These are phyloP conservation scores for Synanthedon andrenaeformis DNA, from an alignment of 2,888 invertebrate species.

Conservation along the genomic window DNA sequence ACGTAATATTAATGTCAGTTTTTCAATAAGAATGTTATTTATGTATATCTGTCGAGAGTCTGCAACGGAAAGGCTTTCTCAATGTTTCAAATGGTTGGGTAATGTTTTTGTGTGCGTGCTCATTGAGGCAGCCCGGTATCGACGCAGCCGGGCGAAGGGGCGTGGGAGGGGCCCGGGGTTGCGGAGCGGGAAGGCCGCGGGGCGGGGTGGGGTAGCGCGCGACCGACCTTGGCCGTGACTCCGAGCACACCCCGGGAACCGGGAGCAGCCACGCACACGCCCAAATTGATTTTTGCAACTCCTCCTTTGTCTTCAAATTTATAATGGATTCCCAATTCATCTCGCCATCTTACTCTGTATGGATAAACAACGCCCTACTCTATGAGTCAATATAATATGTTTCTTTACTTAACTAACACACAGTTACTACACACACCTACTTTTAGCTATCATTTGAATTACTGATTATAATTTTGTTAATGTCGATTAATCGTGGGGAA, in stretches of 20 bases:
- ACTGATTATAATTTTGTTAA: too few relatives aligned
- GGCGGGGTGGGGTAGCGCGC: constrained; percentile 16
- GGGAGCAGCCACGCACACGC: constrained; percentile 24
- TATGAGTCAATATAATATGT: too few relatives aligned
- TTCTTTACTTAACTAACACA: too few relatives aligned
- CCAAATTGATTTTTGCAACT: constrained; percentile 48
- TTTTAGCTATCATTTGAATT: too few relatives aligned
- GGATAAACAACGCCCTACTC: too few relatives aligned
- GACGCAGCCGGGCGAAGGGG: constrained; percentile 10
- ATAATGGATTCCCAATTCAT: not conserved
- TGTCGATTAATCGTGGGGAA: too few relatives aligned
- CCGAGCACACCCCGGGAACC: constrained; percentile 28
- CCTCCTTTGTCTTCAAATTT: constrained; percentile 19
- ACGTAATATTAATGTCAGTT: too few relatives aligned
- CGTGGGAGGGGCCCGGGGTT: constrained; percentile 4
- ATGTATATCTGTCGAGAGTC: too few relatives aligned
- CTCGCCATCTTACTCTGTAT: constrained; percentile 4
- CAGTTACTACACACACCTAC: too few relatives aligned
- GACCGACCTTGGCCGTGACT: constrained; percentile 69
- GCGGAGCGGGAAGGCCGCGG: not conserved
- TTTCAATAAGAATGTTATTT: too few relatives aligned
- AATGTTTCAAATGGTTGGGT: too few relatives aligned
- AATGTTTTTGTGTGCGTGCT: constrained; percentile 4
- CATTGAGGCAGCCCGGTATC: constrained; percentile 8
- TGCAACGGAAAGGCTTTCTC: too few relatives aligned